phyloP scores from a whole-genome alignment of 2,797 vertebrate species.

The Anisognathus igniventris region DNA sequence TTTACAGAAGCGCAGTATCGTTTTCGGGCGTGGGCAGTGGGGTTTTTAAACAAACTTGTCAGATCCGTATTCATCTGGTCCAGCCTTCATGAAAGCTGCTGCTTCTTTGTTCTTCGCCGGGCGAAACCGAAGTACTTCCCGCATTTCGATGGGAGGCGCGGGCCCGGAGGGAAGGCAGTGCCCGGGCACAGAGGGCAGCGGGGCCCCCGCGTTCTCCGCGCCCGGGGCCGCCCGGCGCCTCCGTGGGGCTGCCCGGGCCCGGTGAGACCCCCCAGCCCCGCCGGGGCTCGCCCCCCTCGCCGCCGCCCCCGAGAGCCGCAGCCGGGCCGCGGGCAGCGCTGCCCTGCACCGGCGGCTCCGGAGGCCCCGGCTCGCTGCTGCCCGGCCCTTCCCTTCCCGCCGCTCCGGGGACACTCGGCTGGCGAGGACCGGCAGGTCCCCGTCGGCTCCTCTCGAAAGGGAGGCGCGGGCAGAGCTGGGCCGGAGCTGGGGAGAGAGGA shows the following conservation, averaged over 20 bases:
- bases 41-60: constrained; percentile 15
- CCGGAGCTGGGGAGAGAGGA: neutral
- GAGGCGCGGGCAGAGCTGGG: neutral
- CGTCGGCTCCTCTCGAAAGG: neutral
- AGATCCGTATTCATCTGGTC: neutral
- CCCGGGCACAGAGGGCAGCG: neutral
- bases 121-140: neutral
- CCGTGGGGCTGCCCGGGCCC: neutral
- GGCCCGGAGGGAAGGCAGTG: neutral
- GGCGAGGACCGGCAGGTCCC: neutral
- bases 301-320: neutral
- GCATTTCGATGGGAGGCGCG: neutral
- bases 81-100: neutral
- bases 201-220: neutral
- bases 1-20: neutral
- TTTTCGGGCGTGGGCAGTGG: neutral
- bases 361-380: neutral
- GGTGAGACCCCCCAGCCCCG: neutral
- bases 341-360: neutral
- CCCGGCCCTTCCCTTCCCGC: neutral
- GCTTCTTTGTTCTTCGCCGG: neutral
- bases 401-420: neutral
- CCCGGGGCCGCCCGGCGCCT: neutral
- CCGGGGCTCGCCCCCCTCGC: neutral
- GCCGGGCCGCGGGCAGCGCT: neutral